Evolutionary conservation across 2,797 vertebrate species (phyloP), one percentile per base, ranked within the genome.

Genomic region (Myotis myotis): DNA sequence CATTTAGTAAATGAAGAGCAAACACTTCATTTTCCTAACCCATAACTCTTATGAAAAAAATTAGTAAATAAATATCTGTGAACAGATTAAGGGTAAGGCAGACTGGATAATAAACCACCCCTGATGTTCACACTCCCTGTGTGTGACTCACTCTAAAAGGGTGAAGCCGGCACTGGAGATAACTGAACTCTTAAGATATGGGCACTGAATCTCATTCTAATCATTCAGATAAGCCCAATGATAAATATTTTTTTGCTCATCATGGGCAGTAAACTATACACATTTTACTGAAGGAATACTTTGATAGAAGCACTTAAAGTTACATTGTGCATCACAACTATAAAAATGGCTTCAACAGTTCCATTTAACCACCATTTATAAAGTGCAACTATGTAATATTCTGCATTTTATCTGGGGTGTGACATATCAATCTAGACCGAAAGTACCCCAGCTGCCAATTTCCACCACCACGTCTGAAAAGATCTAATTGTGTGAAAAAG

Each of bases 51-150:
- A 98, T 70, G 97, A 97, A 98, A 98, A 98, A 98, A 98, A 98
- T 98, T 98, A 98, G 98, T 98, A 98, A 98, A 98, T 98, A 98
- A 97, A 97, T 98, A 98, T 93, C 96, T 98, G 98, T 98, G 98
- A 98, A 98, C 97, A 98, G 96, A 97, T 98, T 97, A 98, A 98
- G 98, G 97, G 97, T 98, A 98, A 98, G 98, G 98, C 98, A 98
- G 94, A 98, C 97, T 97, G 97, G 97, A 97, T 97, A 97, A 98
- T 97, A 97, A 98, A 98, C 98, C 98, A 87, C 97, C 97, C 98
- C 97, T 33, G 6, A 97, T 91, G 96, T 97, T 97, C 98, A 98
- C 97, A 97, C 72, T 97, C 79, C 97, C 95, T 98, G 97, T 98
- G 97, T 96, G 97, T 97, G 96, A 98, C 97, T 98, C 98, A 98